phyloP scores from a whole-genome alignment of 2,888 invertebrate genomes.

The Pogonocherus hispidulus region DNA sequence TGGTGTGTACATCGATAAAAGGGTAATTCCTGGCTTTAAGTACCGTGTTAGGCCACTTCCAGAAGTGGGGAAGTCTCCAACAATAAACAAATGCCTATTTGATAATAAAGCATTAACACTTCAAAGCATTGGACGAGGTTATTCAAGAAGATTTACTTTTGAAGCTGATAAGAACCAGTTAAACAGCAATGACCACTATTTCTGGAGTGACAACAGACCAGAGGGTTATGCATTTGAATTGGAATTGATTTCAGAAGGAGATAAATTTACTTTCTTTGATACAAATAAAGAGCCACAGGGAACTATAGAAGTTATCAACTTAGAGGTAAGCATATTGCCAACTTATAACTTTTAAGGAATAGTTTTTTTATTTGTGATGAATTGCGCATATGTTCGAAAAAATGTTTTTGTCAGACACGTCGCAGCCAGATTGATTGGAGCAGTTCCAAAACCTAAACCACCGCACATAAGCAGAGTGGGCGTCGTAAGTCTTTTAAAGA shows the following conservation, averaged over 20 bases:
- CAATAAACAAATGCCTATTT: conserved; percentile 71
- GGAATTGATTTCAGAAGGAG: conserved; percentile 77
- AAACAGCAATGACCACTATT: conserved; percentile 80
- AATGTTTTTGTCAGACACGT: conserved; percentile 51
- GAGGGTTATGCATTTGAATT: conserved; percentile 82
- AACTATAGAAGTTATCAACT: conserved; percentile 76
- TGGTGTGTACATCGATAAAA: conserved; percentile 81
- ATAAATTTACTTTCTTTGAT: conserved; percentile 81
- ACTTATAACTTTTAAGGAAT: too few relatives aligned
- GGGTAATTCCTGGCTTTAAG: conserved; percentile 81
- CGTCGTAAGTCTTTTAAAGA: conserved; percentile 65
- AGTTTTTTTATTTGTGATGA: conserved; percentile 36
- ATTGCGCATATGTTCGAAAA: conserved; percentile 49
- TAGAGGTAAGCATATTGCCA: conserved; percentile 71
- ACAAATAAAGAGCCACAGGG: conserved; percentile 78
- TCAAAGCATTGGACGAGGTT: conserved; percentile 80
- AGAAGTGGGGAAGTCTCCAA: conserved; percentile 63
- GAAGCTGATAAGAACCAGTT: conserved; percentile 74
- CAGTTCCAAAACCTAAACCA: conserved; percentile 42
- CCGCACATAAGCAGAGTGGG: conserved; percentile 47
- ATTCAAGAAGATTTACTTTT: conserved; percentile 81
- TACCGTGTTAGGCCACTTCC: conserved; percentile 80
- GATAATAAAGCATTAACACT: conserved; percentile 77
- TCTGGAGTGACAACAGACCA: conserved; percentile 83
- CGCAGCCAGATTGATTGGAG: conserved; percentile 41